A percentile compares a stretch with the other conserved stretches of the same genome.
phyloP scores from a whole-genome alignment of 2,888 invertebrate genomes.

The Dexiosoma caninum region DNA sequence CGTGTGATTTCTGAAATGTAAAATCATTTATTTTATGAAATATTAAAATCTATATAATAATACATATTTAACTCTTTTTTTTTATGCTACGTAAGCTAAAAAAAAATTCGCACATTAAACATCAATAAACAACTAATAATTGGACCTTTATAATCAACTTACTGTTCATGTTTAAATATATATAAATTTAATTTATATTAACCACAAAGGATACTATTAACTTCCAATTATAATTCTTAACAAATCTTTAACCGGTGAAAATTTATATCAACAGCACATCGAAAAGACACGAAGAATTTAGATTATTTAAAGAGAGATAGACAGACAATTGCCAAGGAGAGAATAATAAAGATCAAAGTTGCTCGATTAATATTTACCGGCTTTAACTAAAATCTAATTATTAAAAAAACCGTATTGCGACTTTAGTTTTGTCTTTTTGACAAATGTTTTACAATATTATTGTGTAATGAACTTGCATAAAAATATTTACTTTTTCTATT shows the following conservation, averaged over 20 bases:
- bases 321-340: neutral
- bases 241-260: slow-evolving; percentile 44
- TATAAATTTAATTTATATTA: slow-evolving; percentile 14
- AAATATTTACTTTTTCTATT: neutral
- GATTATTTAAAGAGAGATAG: neutral
- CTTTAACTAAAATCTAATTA: no score
- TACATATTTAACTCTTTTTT: neutral
- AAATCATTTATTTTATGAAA: neutral
- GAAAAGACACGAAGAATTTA: slow-evolving; percentile 28
- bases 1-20: slow-evolving; percentile 69
- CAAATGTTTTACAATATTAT: no score
- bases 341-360: neutral
- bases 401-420: neutral
- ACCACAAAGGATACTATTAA: slow-evolving; percentile 18
- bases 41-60: neutral
- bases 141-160: slow-evolving; percentile 2
- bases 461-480: neutral
- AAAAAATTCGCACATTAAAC: neutral
- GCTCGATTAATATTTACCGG: neutral
- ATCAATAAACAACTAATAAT: neutral
- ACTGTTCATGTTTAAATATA: slow-evolving; percentile 26
- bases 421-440: neutral
- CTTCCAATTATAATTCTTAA: neutral
- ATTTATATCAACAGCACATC: slow-evolving; percentile 12
- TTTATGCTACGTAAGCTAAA: slow-evolving; percentile 62